Conservation (phyloP, 2,888 invertebrate genomes). For the Drosophila neotestacea region DNA sequence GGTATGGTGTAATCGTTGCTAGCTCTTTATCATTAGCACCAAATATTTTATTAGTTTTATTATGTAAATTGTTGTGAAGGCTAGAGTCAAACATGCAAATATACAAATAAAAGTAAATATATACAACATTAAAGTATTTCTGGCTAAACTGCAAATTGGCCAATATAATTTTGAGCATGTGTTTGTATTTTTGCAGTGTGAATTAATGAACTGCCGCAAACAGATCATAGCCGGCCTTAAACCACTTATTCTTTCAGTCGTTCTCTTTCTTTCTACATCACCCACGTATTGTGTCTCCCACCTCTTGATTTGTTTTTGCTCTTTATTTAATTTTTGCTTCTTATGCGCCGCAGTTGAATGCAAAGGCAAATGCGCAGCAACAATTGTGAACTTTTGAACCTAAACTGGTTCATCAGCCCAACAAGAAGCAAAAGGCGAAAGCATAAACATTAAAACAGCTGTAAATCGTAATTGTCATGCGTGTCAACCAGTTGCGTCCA, state of each 20-base stretch:
- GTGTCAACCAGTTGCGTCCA: slow-evolving; percentile 37
- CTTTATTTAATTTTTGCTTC: slow-evolving; percentile 6
- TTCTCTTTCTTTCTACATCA: slow-evolving; percentile 1
- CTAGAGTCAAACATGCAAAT: slow-evolving; percentile 35
- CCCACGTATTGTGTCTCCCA: slow-evolving; percentile 1
- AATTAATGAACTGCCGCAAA: slow-evolving; percentile 23
- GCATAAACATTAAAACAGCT: slow-evolving; percentile 11
- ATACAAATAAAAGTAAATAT: slow-evolving; percentile 13
- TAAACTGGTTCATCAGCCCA: slow-evolving; percentile 24
- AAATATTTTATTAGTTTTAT: slow-evolving; percentile 52
- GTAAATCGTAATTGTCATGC: slow-evolving; percentile 26
- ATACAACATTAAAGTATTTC: slow-evolving; percentile 5
- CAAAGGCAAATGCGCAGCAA: slow-evolving; percentile 44
- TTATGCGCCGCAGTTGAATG: slow-evolving; percentile 24
- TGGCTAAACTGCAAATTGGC: slow-evolving; percentile 28
- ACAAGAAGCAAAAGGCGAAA: slow-evolving; percentile 18
- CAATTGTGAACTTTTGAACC: slow-evolving; percentile 18
- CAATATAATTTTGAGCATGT: slow-evolving; percentile 6
- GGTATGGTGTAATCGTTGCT: slow-evolving; percentile 30
- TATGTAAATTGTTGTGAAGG: slow-evolving; percentile 51
- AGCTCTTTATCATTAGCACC: slow-evolving; percentile 38
- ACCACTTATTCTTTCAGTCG: not conserved
- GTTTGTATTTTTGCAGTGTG: not conserved
- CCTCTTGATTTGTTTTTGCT: not conserved
- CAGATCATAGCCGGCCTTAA: slow-evolving; percentile 16